Evolutionary conservation across 2,888 invertebrate genomes (phyloP), one percentile per base, ranked within the genome.

Genomic region (Drosophila limbata): DNA sequence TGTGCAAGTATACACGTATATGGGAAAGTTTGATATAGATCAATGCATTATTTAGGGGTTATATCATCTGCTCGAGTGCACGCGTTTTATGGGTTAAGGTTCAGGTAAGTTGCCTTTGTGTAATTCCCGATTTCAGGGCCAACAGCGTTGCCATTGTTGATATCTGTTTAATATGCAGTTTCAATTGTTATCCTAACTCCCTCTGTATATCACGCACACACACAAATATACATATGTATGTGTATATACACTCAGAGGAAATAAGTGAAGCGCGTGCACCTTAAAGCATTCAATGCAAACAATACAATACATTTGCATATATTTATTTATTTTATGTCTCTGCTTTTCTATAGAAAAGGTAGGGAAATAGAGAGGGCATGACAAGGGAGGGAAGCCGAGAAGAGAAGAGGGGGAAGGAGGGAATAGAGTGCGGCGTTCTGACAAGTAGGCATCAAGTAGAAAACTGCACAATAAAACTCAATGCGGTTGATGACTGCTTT

Each of bases 321-420:
- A 82, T 86, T 78, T 83, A 86, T 83, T 83, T 86, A 86, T 86
- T 86, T 84, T 84, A 83, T 83, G 74, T 74, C 74, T 73, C 68
- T 69, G 77, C 86, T 80, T 57, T 73, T 61, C 67, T 71, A 65
- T 35, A 19, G 53, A 35, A 44, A 42, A 4, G 37, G 13, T 11
- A 19, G 48, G 28, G 31, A 13, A 13, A 17, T 13, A 42, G 35
- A 8, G 21, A 28, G 13, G 6, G 28, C 9, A 8, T 1, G 8
- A 28, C 28, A 28, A 25, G 28, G 8, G 8, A 28, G 8, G 2
- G 28, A 28, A 8, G 28, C 6, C 8, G 1, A 28, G 28, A 28
- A 28, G 8, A 5, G 8, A 28, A 28, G 28, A 28, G 28, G 1
- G 8, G 28, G 1, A 28, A 8, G 8, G 28, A 28, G 8, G 8